Evolutionary conservation across 2,888 invertebrate species (phyloP).

Genomic region (Eupithecia vulgata): DNA sequence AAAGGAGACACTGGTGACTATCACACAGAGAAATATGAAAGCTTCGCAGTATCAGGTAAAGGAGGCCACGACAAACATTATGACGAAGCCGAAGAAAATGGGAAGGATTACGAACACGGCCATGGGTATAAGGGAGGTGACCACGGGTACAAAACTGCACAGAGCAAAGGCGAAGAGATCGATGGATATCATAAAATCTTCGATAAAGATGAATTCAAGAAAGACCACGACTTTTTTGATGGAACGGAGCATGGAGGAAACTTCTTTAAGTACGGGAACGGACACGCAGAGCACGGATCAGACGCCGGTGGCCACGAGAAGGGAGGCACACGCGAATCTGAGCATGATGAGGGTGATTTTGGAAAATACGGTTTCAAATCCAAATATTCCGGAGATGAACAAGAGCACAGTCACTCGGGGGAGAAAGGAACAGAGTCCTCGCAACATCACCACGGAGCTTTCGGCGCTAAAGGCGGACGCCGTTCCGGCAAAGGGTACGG

Average conservation of each 20-base stretch:
- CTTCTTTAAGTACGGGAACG: slow-evolving; percentile 83
- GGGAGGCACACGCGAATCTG: slow-evolving; percentile 81
- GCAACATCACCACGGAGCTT: slow-evolving; percentile 78
- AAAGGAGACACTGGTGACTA: slow-evolving; percentile 83
- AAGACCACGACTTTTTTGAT: slow-evolving; percentile 88
- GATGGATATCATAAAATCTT: slow-evolving; percentile 88
- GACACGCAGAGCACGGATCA: slow-evolving; percentile 79
- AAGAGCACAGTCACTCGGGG: slow-evolving; percentile 77
- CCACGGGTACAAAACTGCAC: slow-evolving; percentile 78
- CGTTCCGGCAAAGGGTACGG: slow-evolving; percentile 74
- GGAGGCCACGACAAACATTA: slow-evolving; percentile 81
- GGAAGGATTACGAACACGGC: slow-evolving; percentile 78
- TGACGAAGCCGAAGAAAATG: slow-evolving; percentile 78
- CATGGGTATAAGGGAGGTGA: slow-evolving; percentile 81
- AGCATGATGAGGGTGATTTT: slow-evolving; percentile 72
- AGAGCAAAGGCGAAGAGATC: slow-evolving; percentile 85
- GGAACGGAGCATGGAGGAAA: slow-evolving; percentile 85
- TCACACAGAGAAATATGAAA: slow-evolving; percentile 80
- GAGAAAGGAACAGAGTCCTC: slow-evolving; percentile 79
- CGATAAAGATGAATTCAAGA: slow-evolving; percentile 88
- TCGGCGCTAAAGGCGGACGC: slow-evolving; percentile 65
- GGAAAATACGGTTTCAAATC: slow-evolving; percentile 81
- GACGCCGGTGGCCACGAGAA: slow-evolving; percentile 80
- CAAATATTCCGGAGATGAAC: slow-evolving; percentile 74
- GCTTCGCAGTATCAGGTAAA: slow-evolving; percentile 78